Evolutionary conservation across 2,797 vertebrate genomes (phyloP), one percentile per base, ranked within the genome.

Genomic region (Taeniopygia guttata): DNA sequence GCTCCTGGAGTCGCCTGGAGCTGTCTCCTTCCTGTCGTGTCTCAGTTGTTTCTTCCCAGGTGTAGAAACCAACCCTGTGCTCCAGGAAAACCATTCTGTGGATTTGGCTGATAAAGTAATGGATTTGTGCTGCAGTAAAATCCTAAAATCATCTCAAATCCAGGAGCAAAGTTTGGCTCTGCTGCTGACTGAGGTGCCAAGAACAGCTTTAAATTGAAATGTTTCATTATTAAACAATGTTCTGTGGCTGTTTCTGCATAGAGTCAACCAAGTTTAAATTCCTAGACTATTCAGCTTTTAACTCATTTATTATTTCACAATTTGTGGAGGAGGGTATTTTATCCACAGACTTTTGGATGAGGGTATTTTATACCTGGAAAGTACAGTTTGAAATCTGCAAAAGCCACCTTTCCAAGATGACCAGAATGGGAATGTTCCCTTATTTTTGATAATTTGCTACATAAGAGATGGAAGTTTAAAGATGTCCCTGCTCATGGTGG

Each of bases 1-100:
- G 18, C 30, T 78, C 40, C 56, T 52, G 64, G 32, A 42, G n/a
- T 22, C 42, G 4, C 2, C 43, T 56, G 7, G 20, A 29, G 46
- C 17, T 63, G 16, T 22, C 19, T 21, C 8, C 1, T 18, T 15
- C 3, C 18, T 69, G 25, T 34, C 0, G 0, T 4, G 25, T 54
- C 16, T 4, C 34, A 0, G 5, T 21, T 73, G 40, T 63, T 62
- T 32, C 7, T 42, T 38, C 27, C 30, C 22, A 4, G 27, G 38
- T 77, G 30, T 19, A 5, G 19, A 36, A 72, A 21, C 7, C 6
- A 16, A 5, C 8, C 18, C 45, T 52, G 21, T 68, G 32, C 21
- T 54, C 11, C 43, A 43, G 63, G 62, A 42, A 32, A 38, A 58
- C 5, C 2, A 0, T 38, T 66, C 9, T 38, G 11, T 70, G 60